These are phyloP conservation scores for Lophius americanus DNA, from an alignment of 2,797 vertebrate species.

Conservation along the genomic window DNA sequence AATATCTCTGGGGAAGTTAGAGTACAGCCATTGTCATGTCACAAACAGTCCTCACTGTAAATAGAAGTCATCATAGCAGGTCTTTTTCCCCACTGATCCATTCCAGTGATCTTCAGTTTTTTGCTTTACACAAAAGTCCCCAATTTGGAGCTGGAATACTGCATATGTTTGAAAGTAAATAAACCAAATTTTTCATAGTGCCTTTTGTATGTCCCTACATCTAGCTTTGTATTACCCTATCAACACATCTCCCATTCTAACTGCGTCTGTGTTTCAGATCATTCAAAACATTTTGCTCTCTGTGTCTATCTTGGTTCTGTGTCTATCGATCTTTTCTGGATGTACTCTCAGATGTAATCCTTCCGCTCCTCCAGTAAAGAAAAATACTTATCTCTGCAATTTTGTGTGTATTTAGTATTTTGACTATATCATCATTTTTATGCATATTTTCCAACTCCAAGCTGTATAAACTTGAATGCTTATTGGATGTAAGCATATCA, in stretches of 20 bases:
- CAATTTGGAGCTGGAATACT: conserved; percentile 13
- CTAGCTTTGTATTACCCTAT: conserved; percentile 6
- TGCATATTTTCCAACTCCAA: no score
- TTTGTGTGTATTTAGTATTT: no score
- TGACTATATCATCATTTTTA: no score
- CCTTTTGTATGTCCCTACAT: conserved; percentile 10
- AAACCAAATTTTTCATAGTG: conserved; percentile 31
- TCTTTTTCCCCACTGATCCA: conserved; percentile 68
- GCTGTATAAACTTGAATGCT: no score
- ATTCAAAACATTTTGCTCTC: conserved; percentile 15
- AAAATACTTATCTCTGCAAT: no score
- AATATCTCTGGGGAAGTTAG: conserved; percentile 8
- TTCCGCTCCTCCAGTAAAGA: conserved; percentile 17
- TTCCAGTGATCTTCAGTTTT: conserved; percentile 59
- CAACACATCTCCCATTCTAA: background rate
- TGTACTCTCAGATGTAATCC: conserved; percentile 39
- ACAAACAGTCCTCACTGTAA: conserved; percentile 62
- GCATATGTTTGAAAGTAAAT: conserved; percentile 37
- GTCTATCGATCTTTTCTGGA: conserved; percentile 70
- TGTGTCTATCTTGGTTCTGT: conserved; percentile 22
- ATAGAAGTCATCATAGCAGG: conserved; percentile 65
- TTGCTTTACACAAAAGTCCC: conserved; percentile 34
- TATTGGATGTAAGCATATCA: no score
- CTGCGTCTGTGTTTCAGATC: conserved; percentile 27
- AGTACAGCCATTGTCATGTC: conserved; percentile 42